Evolutionary conservation across 2,113 vertebrate genomes (phyloP).

Genomic region (human): GRCh38 chr4:14642501-14643000

Average conservation of each 20-base stretch:
- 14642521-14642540: neutral
- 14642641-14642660: neutral
- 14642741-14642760: neutral
- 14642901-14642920: neutral
- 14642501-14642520: neutral
- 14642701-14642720: no score
- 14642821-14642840: neutral
- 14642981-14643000: neutral
- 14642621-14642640: neutral
- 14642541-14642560: neutral
- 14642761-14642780: neutral
- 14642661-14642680: neutral
- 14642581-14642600: neutral
- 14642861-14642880: neutral
- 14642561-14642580: neutral
- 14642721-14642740: neutral
- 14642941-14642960: neutral
- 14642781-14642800: neutral
- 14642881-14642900: neutral
- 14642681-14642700: neutral
- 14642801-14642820: neutral
- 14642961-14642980: neutral
- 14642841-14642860: neutral
- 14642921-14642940: neutral
- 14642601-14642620: neutral